These are phyloP conservation scores for Spongilla lacustris DNA, from an alignment of 37 sponge, comb jelly and placozoan genomes.

Conservation along the genomic window DNA sequence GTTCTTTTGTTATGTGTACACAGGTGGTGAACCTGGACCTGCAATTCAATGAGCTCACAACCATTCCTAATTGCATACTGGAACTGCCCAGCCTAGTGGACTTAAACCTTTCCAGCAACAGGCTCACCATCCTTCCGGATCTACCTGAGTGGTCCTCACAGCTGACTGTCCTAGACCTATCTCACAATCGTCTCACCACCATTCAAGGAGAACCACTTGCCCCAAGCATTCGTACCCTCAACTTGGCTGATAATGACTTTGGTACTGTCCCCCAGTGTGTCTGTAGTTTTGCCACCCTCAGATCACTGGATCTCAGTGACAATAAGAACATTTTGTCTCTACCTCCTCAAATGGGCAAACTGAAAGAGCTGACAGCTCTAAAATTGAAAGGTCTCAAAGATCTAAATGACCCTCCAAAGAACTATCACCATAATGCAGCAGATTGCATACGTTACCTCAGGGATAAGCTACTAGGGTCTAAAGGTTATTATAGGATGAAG, in stretches of 20 bases:
- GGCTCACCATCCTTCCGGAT: slow-evolving; percentile 66
- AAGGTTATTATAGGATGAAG: slow-evolving; percentile 90
- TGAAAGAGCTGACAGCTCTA: slow-evolving; percentile 51
- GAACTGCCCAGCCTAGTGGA: slow-evolving; percentile 72
- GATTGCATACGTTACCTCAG: slow-evolving; percentile 81
- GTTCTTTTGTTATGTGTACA: too few relatives aligned
- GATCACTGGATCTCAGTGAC: slow-evolving; percentile 56
- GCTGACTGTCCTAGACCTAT: slow-evolving; percentile 73
- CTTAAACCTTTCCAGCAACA: slow-evolving; percentile 79
- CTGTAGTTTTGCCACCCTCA: slow-evolving; percentile 69
- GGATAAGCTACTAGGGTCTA: slow-evolving; percentile 72
- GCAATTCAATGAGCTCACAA: slow-evolving; percentile 62
- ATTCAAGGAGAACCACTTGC: slow-evolving; percentile 61
- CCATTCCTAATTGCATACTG: slow-evolving; percentile 68
- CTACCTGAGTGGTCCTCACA: slow-evolving; percentile 68
- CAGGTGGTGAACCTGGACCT: slow-evolving; percentile 67
- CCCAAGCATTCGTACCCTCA: slow-evolving; percentile 60
- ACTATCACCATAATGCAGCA: slow-evolving; percentile 27
- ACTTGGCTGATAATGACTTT: slow-evolving; percentile 75
- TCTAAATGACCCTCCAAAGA: slow-evolving; percentile 76
- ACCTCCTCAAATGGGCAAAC: slow-evolving; percentile 75
- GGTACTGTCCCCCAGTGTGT: slow-evolving; percentile 71
- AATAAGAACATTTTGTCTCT: slow-evolving; percentile 68
- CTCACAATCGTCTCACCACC: slow-evolving; percentile 67
- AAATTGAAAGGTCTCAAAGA: slow-evolving; percentile 53